These are phyloP conservation scores for Macrotrachela quadricornifera DNA, from an alignment of 1,140 invertebrate genomes.

Conservation along the genomic window DNA sequence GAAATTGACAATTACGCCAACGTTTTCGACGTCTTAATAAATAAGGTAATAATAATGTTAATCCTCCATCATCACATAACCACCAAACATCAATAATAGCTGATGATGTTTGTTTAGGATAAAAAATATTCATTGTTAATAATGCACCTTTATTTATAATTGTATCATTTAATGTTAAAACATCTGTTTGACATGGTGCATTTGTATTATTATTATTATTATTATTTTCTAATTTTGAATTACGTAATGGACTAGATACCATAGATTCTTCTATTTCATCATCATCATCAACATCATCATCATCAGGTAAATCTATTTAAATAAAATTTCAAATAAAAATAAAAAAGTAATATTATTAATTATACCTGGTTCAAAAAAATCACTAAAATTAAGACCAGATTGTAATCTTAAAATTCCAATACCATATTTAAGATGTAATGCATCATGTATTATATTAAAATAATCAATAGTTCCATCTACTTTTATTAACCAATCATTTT, in stretches of 20 bases:
- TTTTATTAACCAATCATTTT: slow-evolving; percentile 55
- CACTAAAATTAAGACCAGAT: slow-evolving; percentile 55
- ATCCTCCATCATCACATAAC: slow-evolving; percentile 74
- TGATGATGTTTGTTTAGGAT: slow-evolving; percentile 9
- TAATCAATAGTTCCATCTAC: slow-evolving; percentile 30
- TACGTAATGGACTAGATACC: too few species aligned
- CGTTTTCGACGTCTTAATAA: slow-evolving; percentile 61
- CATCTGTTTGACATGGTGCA: neutral
- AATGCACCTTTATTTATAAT: neutral
- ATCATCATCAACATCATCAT: neutral
- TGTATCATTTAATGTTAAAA: slow-evolving; percentile 4
- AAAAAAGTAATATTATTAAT: neutral
- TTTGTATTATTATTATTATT: too few species aligned
- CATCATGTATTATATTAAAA: slow-evolving; percentile 54
- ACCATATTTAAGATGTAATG: slow-evolving; percentile 70
- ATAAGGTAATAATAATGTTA: slow-evolving; percentile 73
- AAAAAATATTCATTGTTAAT: slow-evolving; percentile 4
- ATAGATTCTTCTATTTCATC: neutral
- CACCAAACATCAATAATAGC: slow-evolving; percentile 84
- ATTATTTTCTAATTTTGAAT: slow-evolving; percentile 1
- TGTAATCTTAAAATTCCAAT: slow-evolving; percentile 60
- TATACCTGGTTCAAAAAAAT: slow-evolving; percentile 20
- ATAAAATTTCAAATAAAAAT: too few species aligned
- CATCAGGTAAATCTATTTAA: too few species aligned
- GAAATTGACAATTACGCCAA: slow-evolving; percentile 61